These are phyloP conservation scores for Sitophilus oryzae DNA, from an alignment of 1,140 invertebrate genomes.

Conservation along the genomic window DNA sequence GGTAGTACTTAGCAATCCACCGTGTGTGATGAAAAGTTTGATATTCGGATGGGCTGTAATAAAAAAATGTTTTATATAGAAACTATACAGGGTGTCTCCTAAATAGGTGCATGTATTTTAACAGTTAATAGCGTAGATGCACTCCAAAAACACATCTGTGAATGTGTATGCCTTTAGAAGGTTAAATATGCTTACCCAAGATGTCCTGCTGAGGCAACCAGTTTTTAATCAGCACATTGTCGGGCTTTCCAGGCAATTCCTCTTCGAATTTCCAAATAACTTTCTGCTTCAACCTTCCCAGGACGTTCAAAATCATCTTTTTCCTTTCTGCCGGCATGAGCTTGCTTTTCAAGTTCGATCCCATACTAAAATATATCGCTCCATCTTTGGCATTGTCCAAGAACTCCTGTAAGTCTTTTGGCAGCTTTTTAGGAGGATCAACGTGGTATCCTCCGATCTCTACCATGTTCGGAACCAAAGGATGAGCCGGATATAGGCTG, in stretches of 20 bases:
- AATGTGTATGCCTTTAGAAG: too few species aligned
- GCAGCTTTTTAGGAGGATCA: slow-evolving; percentile 36
- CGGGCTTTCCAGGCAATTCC: slow-evolving; percentile 40
- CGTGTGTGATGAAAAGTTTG: slow-evolving; percentile 29
- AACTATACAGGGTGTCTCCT: too few species aligned
- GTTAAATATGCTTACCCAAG: slow-evolving; percentile 43
- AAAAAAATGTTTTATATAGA: background rate
- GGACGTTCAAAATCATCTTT: slow-evolving; percentile 46
- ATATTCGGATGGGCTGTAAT: slow-evolving; percentile 21
- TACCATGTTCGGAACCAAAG: slow-evolving; percentile 50
- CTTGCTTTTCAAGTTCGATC: slow-evolving; percentile 50
- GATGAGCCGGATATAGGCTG: slow-evolving; percentile 48
- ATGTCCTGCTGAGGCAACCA: slow-evolving; percentile 60
- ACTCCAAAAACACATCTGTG: too few species aligned
- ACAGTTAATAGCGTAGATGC: too few species aligned
- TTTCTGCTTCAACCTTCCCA: slow-evolving; percentile 50
- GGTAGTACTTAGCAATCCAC: slow-evolving; percentile 26
- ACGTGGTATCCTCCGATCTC: slow-evolving; percentile 52
- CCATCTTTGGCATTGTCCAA: slow-evolving; percentile 54
- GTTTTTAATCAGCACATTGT: slow-evolving; percentile 19
- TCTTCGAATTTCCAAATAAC: slow-evolving; percentile 65
- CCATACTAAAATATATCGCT: slow-evolving; percentile 64
- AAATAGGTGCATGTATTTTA: too few species aligned
- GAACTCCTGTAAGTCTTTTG: slow-evolving; percentile 48
- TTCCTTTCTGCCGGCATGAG: slow-evolving; percentile 45